These are phyloP conservation scores for Pipistrellus nathusii DNA, from an alignment of 2,797 vertebrate species.

Conservation along the genomic window DNA sequence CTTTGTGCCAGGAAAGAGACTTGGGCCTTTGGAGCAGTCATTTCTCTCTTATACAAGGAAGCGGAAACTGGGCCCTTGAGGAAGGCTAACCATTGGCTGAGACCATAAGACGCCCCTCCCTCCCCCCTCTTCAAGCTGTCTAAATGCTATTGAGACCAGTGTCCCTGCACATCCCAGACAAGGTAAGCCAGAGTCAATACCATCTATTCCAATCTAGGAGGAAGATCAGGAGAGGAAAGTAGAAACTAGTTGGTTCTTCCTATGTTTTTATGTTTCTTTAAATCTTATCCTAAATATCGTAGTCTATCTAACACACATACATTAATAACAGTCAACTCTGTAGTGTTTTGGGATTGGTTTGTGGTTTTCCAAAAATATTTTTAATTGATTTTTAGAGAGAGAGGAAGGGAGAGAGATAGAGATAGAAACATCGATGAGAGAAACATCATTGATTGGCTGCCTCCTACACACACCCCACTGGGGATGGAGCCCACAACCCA, in stretches of 20 bases:
- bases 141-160: not conserved
- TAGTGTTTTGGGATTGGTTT: not conserved
- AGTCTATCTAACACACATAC: not conserved
- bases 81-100: not conserved
- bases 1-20: slow-evolving; percentile 21
- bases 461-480: no score
- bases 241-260: not conserved
- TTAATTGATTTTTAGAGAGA: no score
- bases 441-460: no score
- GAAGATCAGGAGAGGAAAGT: not conserved
- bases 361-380: no score
- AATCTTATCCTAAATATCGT: not conserved
- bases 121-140: not conserved
- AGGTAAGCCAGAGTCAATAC: not conserved
- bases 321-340: not conserved
- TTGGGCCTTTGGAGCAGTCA: not conserved
- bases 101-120: no score
- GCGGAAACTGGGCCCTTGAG: not conserved
- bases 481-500: no score
- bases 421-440: no score
- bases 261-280: slow-evolving; percentile 3
- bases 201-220: not conserved
- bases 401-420: no score
- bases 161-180: not conserved
- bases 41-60: not conserved